Base-by-base conservation (phyloP, 2,113 vertebrate species). In the Dicerorhinus sumatrensis region DNA sequence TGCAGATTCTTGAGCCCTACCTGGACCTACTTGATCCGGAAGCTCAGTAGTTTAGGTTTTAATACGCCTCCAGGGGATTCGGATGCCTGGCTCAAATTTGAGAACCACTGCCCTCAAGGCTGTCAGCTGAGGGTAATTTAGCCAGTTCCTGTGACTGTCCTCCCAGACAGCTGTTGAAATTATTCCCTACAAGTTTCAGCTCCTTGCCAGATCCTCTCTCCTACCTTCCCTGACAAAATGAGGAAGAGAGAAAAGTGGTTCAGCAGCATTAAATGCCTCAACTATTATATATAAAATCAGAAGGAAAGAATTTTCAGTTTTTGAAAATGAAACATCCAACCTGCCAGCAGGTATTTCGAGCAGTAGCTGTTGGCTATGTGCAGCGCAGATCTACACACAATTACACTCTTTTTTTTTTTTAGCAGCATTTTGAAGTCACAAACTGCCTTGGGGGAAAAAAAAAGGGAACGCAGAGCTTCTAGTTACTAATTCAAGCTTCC, bases 251-350 rank as follows among this genome's bases (percentile, higher is more conserved):
- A 84, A 95, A 89, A 89, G 33, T 90, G 75, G 90, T 81, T 72
- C 31, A 21, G 73, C 69, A 84, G 79, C 36, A n/a, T 96, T 96
- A 96, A 94, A 75, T 95, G 89, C 79, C 75, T 95, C 82, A 84
- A 72, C 86, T 96, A 80, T 96, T 94, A 91, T 81, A 84, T 84
- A 93, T 77, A 95, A 97, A 96, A 97, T 97, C 97, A 98, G 92
- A 97, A 96, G 89, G 80, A 91, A 93, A 89, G 83, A 97, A 84
- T 92, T 97, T 96, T 97, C 96, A 96, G 46, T 97, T 96, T 95
- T 97, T 96, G 85, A 91, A 97, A 97, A 96, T 85, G 90, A 97
- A 97, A 96, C 85, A 96, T 82, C 79, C 93, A 86, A 67, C 91
- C 96, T 84, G 91, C 82, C 86, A 97, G 93, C 96, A 97, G 91